Percentiles rank a stretch among this genome's conserved stretches.
Evolutionary conservation across 2,888 invertebrate species (phyloP).

Genomic region (Enchytraeus crypticus): DNA sequence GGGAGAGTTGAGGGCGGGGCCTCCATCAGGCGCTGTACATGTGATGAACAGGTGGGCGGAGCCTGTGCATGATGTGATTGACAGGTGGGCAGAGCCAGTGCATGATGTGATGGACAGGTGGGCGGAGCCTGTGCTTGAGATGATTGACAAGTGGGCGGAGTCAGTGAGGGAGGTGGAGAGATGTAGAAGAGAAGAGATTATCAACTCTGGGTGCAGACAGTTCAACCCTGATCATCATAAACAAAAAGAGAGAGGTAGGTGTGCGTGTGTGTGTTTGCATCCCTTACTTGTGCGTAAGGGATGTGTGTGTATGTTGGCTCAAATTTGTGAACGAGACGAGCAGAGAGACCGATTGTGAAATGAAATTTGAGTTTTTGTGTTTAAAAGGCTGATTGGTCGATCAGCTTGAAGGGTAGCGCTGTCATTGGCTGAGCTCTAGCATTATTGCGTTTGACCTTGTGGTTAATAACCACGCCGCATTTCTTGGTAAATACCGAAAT

Average conservation of each 20-base stretch:
- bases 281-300: too few relatives aligned
- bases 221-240: slow-evolving; percentile 52
- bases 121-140: slow-evolving; percentile 62
- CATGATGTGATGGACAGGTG: slow-evolving; percentile 65
- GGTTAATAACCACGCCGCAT: too few relatives aligned
- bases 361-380: too few relatives aligned
- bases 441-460: too few relatives aligned
- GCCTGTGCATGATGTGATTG: slow-evolving; percentile 64
- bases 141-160: slow-evolving; percentile 64
- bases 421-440: too few relatives aligned
- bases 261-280: not conserved
- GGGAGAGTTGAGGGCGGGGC: slow-evolving; percentile 60
- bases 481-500: too few relatives aligned
- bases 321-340: too few relatives aligned
- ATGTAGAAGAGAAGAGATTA: slow-evolving; percentile 63
- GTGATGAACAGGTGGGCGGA: slow-evolving; percentile 63
- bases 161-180: slow-evolving; percentile 66
- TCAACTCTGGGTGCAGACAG: slow-evolving; percentile 55
- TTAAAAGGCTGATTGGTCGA: too few relatives aligned
- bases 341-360: too few relatives aligned
- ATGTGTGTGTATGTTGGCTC: too few relatives aligned
- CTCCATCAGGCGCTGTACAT: slow-evolving; percentile 63
- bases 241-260: slow-evolving; percentile 57
- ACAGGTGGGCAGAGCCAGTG: slow-evolving; percentile 65
- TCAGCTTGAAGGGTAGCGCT: too few relatives aligned